Conservation (phyloP, 2,797 vertebrate genomes). For the Miichthys miiuy region DNA sequence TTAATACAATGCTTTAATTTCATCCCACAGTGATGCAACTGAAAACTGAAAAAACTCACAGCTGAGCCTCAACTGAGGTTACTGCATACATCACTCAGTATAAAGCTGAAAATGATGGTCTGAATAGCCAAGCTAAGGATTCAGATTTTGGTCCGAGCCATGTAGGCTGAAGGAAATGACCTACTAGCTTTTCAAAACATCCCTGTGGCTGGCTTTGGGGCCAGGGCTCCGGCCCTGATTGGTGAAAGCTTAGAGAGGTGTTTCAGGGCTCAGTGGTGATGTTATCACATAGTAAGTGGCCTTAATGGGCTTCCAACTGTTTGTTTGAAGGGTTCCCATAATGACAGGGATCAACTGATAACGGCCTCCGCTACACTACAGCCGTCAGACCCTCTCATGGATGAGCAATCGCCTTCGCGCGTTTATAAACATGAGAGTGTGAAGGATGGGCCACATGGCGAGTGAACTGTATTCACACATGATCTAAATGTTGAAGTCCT, state of each 20-base stretch:
- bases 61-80: conserved; percentile 32
- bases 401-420: conserved; percentile 64
- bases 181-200: conserved; percentile 83
- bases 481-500: neutral
- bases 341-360: conserved; percentile 87
- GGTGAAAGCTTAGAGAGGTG: conserved; percentile 82
- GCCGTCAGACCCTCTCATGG: conserved; percentile 62
- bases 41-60: conserved; percentile 35
- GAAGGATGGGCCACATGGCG: conserved; percentile 25
- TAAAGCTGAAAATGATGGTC: conserved; percentile 31
- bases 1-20: conserved; percentile 72
- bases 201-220: conserved; percentile 72
- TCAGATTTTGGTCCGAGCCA: conserved; percentile 62
- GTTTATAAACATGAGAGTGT: conserved; percentile 53
- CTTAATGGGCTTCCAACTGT: conserved; percentile 87
- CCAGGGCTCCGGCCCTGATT: conserved; percentile 82
- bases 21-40: conserved; percentile 45
- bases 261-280: conserved; percentile 85
- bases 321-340: conserved; percentile 85
- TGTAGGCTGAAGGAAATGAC: conserved; percentile 82
- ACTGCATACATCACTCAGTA: conserved; percentile 22
- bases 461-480: conserved; percentile 29
- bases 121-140: conserved; percentile 44
- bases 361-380: conserved; percentile 62
- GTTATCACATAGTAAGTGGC: conserved; percentile 86